Evolutionary conservation across 2,113 vertebrate genomes (phyloP), one percentile per base, ranked within the genome.

Genomic region (Triplophysa siluroides): DNA sequence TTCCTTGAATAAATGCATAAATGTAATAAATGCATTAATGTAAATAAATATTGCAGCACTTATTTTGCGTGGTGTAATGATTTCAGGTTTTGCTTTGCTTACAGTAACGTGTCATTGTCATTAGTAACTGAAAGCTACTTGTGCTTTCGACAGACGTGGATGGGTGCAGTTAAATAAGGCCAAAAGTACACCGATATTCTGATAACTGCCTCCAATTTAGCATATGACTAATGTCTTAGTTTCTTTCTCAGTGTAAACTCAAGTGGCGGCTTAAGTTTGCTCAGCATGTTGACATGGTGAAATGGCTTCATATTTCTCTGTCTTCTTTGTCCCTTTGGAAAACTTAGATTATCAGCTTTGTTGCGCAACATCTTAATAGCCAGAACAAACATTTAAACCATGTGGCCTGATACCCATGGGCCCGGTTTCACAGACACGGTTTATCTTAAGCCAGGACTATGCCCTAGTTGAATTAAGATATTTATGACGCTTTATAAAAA

Each of bases 21-120:
- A n/a, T n/a, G n/a, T n/a, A n/a, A n/a, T n/a, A n/a, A n/a, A n/a
- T n/a, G n/a, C n/a, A n/a, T n/a, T n/a, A n/a, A n/a, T n/a, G n/a
- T n/a, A n/a, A n/a, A n/a, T n/a, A n/a, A 76, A 76, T 76, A 64
- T 64, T 63, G 43, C 61, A n/a, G 13, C 16, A 65, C n/a, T 64
- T 23, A 0, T 9, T 43, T 45, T 12, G 10, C 12, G 43, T 11
- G 10, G 8, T 45, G 8, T 45, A 12, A 18, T 52, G 14, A 52
- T 52, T 52, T 6, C 14, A 52, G 14, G 50, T 52, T 52, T 19
- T 52, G 1, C 1, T 14, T 52, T 18, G 16, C 5, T 14, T 14
- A 61, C 9, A 29, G n/a, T 60, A 18, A 23, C 13, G 7, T 56
- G 2, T 38, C 52, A 8, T 8, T 33, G 2, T 33, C 16, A 33